Conservation (phyloP, 2,113 vertebrate genomes). For the Ammodytes marinus region DNA sequence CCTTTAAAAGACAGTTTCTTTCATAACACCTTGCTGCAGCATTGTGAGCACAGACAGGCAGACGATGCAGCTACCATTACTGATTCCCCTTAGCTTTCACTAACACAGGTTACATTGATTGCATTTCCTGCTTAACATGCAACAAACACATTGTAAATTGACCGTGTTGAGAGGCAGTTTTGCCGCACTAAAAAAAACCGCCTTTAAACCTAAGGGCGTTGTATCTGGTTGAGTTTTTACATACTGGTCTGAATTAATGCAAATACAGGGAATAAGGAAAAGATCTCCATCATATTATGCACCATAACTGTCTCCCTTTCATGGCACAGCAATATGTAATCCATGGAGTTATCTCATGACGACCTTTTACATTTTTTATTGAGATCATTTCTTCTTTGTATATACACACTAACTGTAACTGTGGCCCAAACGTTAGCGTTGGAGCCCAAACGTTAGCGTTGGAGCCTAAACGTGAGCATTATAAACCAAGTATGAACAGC, state of each 20-base stretch:
- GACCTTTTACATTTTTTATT: not conserved
- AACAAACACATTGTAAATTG: slow-evolving; percentile 3
- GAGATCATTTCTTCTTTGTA: not conserved
- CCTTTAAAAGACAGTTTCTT: not conserved
- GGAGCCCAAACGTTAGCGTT: not conserved
- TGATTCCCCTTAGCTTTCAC: slow-evolving; percentile 18
- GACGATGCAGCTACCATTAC: not conserved
- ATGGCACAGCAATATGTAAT: not conserved
- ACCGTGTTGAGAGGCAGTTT: not conserved
- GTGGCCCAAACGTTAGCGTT: not conserved
- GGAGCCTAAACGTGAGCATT: not conserved
- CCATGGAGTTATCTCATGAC: not conserved
- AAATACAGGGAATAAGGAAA: slow-evolving; percentile 40
- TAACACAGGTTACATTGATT: slow-evolving; percentile 44
- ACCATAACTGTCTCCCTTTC: not conserved
- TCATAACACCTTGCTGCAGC: not conserved
- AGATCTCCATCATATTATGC: not conserved
- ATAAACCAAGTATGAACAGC: not conserved
- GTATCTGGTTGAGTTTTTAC: no score
- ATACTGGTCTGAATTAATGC: slow-evolving; percentile 9
- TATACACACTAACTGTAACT: not conserved
- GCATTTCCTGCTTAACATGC: slow-evolving; percentile 46
- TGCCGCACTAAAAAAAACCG: not conserved
- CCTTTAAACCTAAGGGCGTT: not conserved
- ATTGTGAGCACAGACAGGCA: not conserved